phyloP scores from a whole-genome alignment of 2,888 invertebrate species.

The Cataglyphis albicans region DNA sequence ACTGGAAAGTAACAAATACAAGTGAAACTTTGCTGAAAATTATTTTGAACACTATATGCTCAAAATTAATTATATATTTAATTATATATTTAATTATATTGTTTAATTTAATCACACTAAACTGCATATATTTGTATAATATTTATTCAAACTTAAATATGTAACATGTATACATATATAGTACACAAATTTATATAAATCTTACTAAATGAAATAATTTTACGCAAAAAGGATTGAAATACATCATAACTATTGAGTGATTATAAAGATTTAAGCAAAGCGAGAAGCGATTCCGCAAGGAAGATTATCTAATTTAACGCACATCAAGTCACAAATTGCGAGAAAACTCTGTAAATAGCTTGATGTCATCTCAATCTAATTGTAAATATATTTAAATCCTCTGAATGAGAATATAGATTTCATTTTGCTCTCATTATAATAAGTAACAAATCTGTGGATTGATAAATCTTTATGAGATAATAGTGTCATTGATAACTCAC shows the following conservation, averaged over 20 bases:
- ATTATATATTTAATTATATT: not conserved
- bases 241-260: not conserved
- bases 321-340: not conserved
- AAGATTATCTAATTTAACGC: not conserved
- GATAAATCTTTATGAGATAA: constrained; percentile 11
- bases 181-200: too few relatives aligned
- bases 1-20: not conserved
- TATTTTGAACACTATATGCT: not conserved
- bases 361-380: not conserved
- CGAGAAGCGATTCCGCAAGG: not conserved
- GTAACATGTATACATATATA: not conserved
- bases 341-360: not conserved
- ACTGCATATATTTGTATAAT: not conserved
- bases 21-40: not conserved
- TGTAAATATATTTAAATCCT: not conserved
- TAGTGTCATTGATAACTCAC: constrained; percentile 88
- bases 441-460: not conserved
- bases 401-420: not conserved
- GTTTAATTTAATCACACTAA: not conserved
- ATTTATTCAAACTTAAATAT: not conserved
- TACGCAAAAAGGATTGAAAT: not conserved
- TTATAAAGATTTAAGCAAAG: not conserved
- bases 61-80: not conserved
- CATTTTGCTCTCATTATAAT: not conserved
- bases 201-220: too few relatives aligned